Evolutionary conservation across 2,888 invertebrate genomes (phyloP).

Genomic region (Pogonocherus hispidulus): DNA sequence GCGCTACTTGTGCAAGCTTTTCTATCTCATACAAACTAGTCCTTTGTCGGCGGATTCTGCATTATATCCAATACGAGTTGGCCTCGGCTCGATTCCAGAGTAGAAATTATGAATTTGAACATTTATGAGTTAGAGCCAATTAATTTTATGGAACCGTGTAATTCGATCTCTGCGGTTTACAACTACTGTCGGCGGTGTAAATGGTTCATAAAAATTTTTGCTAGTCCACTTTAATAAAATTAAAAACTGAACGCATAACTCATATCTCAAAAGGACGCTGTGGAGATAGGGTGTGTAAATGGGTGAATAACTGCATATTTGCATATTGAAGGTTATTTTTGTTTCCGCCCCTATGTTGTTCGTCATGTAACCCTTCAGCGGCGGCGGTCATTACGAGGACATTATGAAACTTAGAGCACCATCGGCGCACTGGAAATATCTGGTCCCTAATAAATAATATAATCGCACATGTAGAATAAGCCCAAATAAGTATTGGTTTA

Average conservation of each 20-base stretch:
- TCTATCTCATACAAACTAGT: too few relatives aligned
- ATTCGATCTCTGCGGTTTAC: conserved; percentile 50
- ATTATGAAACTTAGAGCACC: conserved; percentile 48
- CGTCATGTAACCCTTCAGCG: conserved; percentile 66
- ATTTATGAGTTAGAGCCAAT: conserved; percentile 65
- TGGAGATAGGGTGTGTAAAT: conserved; percentile 63
- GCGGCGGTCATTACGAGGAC: conserved; percentile 60
- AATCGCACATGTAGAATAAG: too few relatives aligned
- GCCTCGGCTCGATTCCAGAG: neutral
- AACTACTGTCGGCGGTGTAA: conserved; percentile 51
- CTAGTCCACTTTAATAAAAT: conserved; percentile 57
- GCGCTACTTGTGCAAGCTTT: too few relatives aligned
- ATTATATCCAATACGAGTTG: too few relatives aligned
- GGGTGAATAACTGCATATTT: conserved; percentile 67
- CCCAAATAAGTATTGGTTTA: too few relatives aligned
- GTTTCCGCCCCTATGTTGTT: conserved; percentile 68
- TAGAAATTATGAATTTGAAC: conserved; percentile 64
- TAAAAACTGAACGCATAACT: conserved; percentile 56
- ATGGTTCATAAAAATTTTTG: conserved; percentile 60
- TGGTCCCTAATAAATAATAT: too few relatives aligned
- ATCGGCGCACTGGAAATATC: conserved; percentile 36
- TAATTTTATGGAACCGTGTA: conserved; percentile 64
- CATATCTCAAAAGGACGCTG: conserved; percentile 46
- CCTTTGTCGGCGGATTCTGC: too few relatives aligned
- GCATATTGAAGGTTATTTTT: conserved; percentile 67